phyloP scores from a whole-genome alignment of 2,888 invertebrate species.

The Tryphoninae sp. region DNA sequence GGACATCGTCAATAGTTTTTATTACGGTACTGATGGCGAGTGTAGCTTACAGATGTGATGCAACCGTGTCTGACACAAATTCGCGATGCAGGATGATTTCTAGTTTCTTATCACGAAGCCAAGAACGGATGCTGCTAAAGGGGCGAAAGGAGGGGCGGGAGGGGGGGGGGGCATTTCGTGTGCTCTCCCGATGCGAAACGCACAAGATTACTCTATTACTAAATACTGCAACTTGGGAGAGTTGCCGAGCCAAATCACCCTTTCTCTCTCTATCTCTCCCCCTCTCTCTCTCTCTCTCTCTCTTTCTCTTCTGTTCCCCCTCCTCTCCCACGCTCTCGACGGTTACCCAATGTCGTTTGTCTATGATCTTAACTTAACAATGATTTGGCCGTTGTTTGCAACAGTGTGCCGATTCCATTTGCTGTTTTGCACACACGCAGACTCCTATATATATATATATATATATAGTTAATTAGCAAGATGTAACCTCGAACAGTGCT shows the following conservation, averaged over 20 bases:
- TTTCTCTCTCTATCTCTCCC: slow-evolving; percentile 7
- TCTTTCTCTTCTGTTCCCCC: neutral
- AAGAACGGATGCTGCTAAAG: slow-evolving; percentile 54
- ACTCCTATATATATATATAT: neutral
- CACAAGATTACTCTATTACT: slow-evolving; percentile 52
- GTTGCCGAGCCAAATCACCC: slow-evolving; percentile 34
- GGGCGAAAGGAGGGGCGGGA: neutral
- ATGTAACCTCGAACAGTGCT: slow-evolving; percentile 18
- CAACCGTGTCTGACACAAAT: slow-evolving; percentile 47
- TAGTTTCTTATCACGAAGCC: slow-evolving; percentile 49
- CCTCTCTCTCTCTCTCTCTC: slow-evolving; percentile 1
- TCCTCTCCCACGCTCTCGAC: neutral
- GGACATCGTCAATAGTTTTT: slow-evolving; percentile 10
- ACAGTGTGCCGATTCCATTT: slow-evolving; percentile 27
- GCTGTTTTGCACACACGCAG: neutral
- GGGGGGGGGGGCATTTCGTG: slow-evolving; percentile 9
- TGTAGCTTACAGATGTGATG: slow-evolving; percentile 14
- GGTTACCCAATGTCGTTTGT: slow-evolving; percentile 57
- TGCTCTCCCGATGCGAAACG: slow-evolving; percentile 27
- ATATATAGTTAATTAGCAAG: slow-evolving; percentile 30
- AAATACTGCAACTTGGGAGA: slow-evolving; percentile 45
- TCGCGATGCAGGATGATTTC: slow-evolving; percentile 45
- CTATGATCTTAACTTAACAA: slow-evolving; percentile 52
- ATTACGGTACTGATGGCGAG: neutral
- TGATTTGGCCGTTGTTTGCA: slow-evolving; percentile 55